Base-by-base conservation (phyloP, 2,113 vertebrate species). In the Oplegnathus fasciatus region DNA sequence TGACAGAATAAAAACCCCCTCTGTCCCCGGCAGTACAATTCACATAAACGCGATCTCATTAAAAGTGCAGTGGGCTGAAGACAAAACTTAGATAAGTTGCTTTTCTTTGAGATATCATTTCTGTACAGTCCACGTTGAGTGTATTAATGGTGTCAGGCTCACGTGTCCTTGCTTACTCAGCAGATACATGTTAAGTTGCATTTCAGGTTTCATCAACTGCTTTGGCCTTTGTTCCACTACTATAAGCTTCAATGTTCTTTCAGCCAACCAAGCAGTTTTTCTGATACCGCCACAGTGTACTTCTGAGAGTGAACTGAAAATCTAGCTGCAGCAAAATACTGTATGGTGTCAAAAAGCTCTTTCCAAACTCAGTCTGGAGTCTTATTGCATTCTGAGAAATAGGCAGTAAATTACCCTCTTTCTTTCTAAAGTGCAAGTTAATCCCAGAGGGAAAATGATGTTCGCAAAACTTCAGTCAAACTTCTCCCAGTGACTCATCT, bases 1-100 rank as follows among this genome's bases (percentile, higher is more conserved):
- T 90, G 32, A 80, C 64, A 62, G 62, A 79, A 66, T 74, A 83
- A 78, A 75, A 84, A 62, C 30, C 73, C n/a, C 60, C 13, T 40
- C 60, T 11, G 42, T 86, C 28, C 66, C 78, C 7, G n/a, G 10
- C 32, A 82, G 82, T 26, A 76, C 32, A 74, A 37, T 74, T 91
- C 55, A 82, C 78, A 84, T 75, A 26, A 62, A 89, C 70, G 54
- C 55, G 67, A 85, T 86, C 89, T 86, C 61, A 87, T 92, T 87
- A 84, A 80, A 83, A 71, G 68, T 76, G 26, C 20, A 17, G 10
- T 71, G 68, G 20, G 34, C 52, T 26, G 42, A 50, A 61, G 79
- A 80, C 48, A 46, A 18, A 78, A 68, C 50, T 54, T 73, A 46
- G 83, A 80, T 40, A 79, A 67, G 64, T 67, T 22, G 32, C 8